Conservation (phyloP, 53 echinoderm and acorn worm species). For the Zoroaster sp. region DNA sequence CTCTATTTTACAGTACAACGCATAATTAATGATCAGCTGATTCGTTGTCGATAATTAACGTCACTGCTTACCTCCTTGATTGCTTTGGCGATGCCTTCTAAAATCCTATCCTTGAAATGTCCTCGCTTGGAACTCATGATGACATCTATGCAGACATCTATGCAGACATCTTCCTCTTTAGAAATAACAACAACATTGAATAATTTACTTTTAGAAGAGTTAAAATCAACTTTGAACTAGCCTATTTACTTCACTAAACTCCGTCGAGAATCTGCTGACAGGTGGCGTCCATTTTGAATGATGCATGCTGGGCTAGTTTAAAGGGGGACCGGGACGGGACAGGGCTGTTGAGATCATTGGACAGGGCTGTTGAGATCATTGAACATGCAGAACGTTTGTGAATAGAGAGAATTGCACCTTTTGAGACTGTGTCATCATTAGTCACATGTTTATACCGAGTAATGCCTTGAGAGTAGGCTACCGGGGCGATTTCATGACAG, state of each 20-base stretch:
- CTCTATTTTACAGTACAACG: too few relatives aligned
- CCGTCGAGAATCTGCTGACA: neutral
- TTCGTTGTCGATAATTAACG: neutral
- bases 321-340: neutral
- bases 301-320: constrained; percentile 19
- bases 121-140: constrained; percentile 73
- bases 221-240: neutral
- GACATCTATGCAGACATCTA: too few relatives aligned
- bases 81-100: constrained; percentile 84
- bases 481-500: too few relatives aligned
- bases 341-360: neutral
- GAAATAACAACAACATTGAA: neutral
- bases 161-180: neutral
- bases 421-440: too few relatives aligned
- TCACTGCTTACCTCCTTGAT: constrained; percentile 83
- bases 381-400: too few relatives aligned
- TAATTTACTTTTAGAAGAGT: neutral
- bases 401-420: too few relatives aligned
- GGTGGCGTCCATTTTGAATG: constrained; percentile 44
- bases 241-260: neutral
- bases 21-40: neutral
- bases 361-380: neutral
- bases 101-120: constrained; percentile 92
- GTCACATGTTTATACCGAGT: too few relatives aligned
- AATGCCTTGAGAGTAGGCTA: too few relatives aligned